Conservation (phyloP, 2,888 invertebrate genomes). For the Microctonus aethiopoides region DNA sequence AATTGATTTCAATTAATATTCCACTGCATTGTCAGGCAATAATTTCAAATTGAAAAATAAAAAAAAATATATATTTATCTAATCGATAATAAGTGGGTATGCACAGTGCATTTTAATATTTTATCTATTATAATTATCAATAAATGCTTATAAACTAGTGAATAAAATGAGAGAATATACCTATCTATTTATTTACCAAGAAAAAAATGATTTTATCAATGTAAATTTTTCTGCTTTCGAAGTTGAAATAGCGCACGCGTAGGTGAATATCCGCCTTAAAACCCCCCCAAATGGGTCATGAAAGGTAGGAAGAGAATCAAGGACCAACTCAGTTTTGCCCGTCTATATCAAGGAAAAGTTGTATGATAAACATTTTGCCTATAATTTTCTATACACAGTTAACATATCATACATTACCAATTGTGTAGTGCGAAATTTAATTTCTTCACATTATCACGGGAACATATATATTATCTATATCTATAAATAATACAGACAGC, state of each 20-base stretch:
- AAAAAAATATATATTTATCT: too few relatives aligned
- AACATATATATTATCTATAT: neutral
- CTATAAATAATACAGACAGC: too few relatives aligned
- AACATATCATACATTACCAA: neutral
- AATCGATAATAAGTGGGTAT: too few relatives aligned
- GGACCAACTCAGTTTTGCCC: slow-evolving; percentile 18
- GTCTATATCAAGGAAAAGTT: slow-evolving; percentile 3
- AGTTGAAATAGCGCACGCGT: slow-evolving; percentile 26
- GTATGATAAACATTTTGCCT: slow-evolving; percentile 6
- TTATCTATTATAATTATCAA: too few relatives aligned
- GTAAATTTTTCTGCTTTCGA: too few relatives aligned
- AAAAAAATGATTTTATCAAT: neutral
- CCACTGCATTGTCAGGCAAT: neutral
- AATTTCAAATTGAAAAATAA: too few relatives aligned
- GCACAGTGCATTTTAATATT: too few relatives aligned
- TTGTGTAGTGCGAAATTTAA: neutral
- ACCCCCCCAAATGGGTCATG: slow-evolving; percentile 25
- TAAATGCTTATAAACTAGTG: too few relatives aligned
- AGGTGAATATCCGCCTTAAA: slow-evolving; percentile 17
- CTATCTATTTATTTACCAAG: neutral
- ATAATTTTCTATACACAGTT: slow-evolving; percentile 1
- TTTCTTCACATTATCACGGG: neutral
- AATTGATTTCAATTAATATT: neutral
- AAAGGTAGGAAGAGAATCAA: slow-evolving; percentile 17
- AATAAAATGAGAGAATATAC: neutral